These are phyloP conservation scores for Antechinus flavipes DNA, from an alignment of 2,113 vertebrate species.

Conservation along the genomic window DNA sequence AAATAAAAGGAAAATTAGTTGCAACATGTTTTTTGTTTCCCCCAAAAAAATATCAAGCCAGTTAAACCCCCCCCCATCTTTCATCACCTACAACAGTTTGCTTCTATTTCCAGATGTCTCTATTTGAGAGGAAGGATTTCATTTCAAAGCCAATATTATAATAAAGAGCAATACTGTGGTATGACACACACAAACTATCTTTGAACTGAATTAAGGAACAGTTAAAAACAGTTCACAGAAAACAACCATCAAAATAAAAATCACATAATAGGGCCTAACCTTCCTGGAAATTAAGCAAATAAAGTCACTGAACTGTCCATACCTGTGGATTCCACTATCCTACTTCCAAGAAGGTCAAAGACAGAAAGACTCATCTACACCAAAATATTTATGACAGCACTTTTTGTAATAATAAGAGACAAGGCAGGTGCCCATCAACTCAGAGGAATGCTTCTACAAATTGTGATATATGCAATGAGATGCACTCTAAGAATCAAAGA, in stretches of 20 bases:
- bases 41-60: background rate
- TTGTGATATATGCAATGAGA: background rate
- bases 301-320: background rate
- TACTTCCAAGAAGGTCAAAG: background rate
- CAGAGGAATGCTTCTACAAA: background rate
- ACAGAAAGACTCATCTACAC: background rate
- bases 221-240: background rate
- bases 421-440: background rate
- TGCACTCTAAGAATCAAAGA: background rate
- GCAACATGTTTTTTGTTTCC: background rate
- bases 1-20: background rate
- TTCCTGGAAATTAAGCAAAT: background rate
- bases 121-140: background rate
- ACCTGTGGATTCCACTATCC: background rate
- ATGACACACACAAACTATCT: background rate
- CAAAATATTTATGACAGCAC: background rate
- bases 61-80: background rate
- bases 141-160: background rate
- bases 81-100: constrained; percentile 1
- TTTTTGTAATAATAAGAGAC: background rate
- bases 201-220: background rate
- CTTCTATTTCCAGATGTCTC: constrained; percentile 1
- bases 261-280: background rate
- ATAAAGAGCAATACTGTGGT: background rate
- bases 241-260: background rate